Base-by-base conservation (phyloP, 1,140 invertebrate genomes). In the Radopholus similis region DNA sequence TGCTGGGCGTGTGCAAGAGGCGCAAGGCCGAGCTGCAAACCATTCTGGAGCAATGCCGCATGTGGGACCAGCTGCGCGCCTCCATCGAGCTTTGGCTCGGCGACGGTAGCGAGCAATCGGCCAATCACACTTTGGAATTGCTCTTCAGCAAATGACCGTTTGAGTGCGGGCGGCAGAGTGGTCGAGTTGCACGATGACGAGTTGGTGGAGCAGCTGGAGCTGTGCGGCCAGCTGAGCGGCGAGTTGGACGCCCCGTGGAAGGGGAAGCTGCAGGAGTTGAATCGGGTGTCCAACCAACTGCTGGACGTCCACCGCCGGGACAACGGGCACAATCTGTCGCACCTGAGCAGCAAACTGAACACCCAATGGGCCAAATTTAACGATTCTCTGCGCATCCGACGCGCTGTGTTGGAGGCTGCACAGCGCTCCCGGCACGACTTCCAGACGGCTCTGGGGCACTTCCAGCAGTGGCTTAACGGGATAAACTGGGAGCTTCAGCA, bases 361-460 rank as follows among this genome's bases (percentile, higher is more conserved):
- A 78, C 73, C 40, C 60, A 66, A 21, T 80, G 80, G 78, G 73
- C 78, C 5, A 81, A 80, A 63, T 80, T 82, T 40, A 80, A 80
- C 57, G 78, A 80, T 57, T 37, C 35, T 49, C 30, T 68, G 30
- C 63, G 66, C 15, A 68, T 68, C 53, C 60, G 66, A 21, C 40
- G 64, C 13, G 64, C 66, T 18, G 66, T 82, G 5, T 34, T 81
- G 1, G 78, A 81, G 66, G 78, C 78, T 5, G 59, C 74, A 3
- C 63, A 81, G 23, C 60, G 75, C 2, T 77, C 77, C 2, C 63
- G 78, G 15, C 62, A 64, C 49, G 80, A 81, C 54, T 81, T 81
- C 67, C 73, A 81, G 15, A 67, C 77, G 18, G 77, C 80, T 4
- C 60, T 81, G n/a, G 37, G 49, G 34, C 66, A 79, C 35, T 79